Evolutionary conservation across 1,140 invertebrate genomes (phyloP).

Genomic region (Andricus grossulariae): DNA sequence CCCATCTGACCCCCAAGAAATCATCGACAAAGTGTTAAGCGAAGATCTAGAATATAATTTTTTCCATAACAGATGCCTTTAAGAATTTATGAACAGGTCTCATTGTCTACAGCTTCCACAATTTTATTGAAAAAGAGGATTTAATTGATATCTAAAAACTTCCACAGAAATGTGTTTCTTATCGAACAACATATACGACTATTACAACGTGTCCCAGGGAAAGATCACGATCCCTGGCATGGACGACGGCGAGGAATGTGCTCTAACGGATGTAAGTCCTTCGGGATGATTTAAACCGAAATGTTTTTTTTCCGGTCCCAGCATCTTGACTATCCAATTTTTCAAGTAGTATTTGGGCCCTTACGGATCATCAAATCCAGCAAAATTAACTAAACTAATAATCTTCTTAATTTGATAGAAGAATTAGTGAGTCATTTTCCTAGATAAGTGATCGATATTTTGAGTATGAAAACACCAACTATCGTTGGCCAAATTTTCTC

Average conservation of each 20-base stretch:
- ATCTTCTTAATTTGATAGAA: no score
- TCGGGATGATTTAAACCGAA: slow-evolving; percentile 4
- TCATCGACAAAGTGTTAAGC: no score
- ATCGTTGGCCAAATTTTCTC: background rate
- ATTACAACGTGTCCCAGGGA: slow-evolving; percentile 87
- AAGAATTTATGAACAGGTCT: background rate
- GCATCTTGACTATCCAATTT: slow-evolving; percentile 7
- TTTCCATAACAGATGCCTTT: background rate
- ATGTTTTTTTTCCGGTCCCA: slow-evolving; percentile 32
- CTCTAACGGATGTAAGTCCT: slow-evolving; percentile 83
- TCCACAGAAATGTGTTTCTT: slow-evolving; percentile 77
- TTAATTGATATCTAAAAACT: slow-evolving; percentile 61
- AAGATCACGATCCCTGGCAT: slow-evolving; percentile 85
- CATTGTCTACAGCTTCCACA: background rate
- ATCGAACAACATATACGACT: slow-evolving; percentile 81
- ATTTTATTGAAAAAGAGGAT: slow-evolving; percentile 22
- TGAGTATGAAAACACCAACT: background rate
- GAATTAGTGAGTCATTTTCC: background rate
- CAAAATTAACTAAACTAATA: no score
- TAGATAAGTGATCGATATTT: background rate
- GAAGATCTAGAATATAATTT: no score
- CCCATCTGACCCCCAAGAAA: no score
- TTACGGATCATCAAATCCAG: no score
- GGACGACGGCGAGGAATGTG: slow-evolving; percentile 86
- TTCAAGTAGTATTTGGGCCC: background rate